Conservation (phyloP, 2,888 invertebrate genomes). For the Junonia oenone region DNA sequence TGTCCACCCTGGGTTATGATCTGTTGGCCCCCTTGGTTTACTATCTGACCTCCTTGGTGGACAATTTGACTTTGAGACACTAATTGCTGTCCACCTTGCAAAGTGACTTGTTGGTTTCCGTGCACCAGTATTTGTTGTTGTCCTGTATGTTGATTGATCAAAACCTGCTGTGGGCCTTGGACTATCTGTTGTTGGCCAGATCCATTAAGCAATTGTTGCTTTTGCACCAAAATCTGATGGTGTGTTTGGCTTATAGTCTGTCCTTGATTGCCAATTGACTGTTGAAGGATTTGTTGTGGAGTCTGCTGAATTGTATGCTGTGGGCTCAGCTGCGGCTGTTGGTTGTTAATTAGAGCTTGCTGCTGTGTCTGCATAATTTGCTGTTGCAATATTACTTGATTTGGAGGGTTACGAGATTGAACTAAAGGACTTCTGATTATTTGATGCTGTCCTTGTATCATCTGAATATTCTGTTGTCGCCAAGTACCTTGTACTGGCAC, state of each 20-base stretch:
- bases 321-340: slow-evolving; percentile 71
- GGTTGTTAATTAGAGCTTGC: slow-evolving; percentile 66
- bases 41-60: slow-evolving; percentile 69
- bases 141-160: slow-evolving; percentile 70
- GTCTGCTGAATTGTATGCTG: slow-evolving; percentile 75
- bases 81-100: slow-evolving; percentile 69
- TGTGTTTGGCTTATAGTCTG: slow-evolving; percentile 72
- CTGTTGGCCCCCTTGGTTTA: slow-evolving; percentile 68
- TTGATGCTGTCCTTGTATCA: slow-evolving; percentile 77
- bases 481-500: slow-evolving; percentile 62
- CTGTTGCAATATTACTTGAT: slow-evolving; percentile 77
- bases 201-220: slow-evolving; percentile 80
- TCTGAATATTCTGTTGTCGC: slow-evolving; percentile 74
- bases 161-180: slow-evolving; percentile 74
- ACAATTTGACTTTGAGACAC: slow-evolving; percentile 71
- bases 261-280: slow-evolving; percentile 75
- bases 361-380: slow-evolving; percentile 79
- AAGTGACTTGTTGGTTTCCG: slow-evolving; percentile 70
- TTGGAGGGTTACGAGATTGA: slow-evolving; percentile 69
- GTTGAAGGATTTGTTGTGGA: slow-evolving; percentile 81
- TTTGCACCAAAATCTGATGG: slow-evolving; percentile 72
- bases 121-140: slow-evolving; percentile 74
- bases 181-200: slow-evolving; percentile 74
- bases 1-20: slow-evolving; percentile 65
- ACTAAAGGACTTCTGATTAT: slow-evolving; percentile 69